Base-by-base conservation (phyloP, 2,797 vertebrate species). In the Cyprinodon diabolis region DNA sequence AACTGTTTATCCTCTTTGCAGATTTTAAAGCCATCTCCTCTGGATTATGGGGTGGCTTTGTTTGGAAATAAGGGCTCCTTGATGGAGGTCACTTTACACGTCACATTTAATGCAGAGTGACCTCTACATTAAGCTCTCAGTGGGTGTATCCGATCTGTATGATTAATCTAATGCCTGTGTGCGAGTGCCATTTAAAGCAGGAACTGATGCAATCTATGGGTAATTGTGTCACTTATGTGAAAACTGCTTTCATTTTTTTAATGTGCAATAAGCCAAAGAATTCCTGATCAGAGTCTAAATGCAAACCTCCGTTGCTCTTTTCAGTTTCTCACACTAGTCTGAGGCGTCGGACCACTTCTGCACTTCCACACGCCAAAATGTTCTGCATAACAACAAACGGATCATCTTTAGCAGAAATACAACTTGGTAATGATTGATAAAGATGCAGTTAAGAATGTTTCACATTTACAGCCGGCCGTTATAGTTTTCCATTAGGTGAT, bases 71-170 rank as follows among this genome's bases (percentile, higher is more conserved):
- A 52, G n/a, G 66, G 71, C 58, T 56, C 67, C 70, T 69, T 66
- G 63, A 58, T 65, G 74, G 85, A 88, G 89, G 86, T 90, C 85
- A 86, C 82, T 83, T 82, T 82, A 57, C 86, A 72, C 84, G 69
- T 89, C 89, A 85, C 83, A 66, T 78, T 68, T 91, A 92, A 90
- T 87, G 87, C 79, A 51, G 75, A 84, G 80, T 76, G 90, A 92
- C 90, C 90, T 88, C 75, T 75, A 82, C 87, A 77, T 90, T 88
- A 70, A 91, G 77, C 89, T 85, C 84, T 88, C 86, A 87, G 89
- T 85, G 85, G 79, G 80, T 86, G 80, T 65, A 90, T 90, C 91
- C 81, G 75, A 88, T 86, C 81, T 65, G 75, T 89, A 87, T 80
- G 81, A 93, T 93, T 73, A n/a, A 63, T 77, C n/a, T 68, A 71